These are phyloP conservation scores for Leptinotarsa lineolata DNA, from an alignment of 1,140 invertebrate species.

Conservation along the genomic window DNA sequence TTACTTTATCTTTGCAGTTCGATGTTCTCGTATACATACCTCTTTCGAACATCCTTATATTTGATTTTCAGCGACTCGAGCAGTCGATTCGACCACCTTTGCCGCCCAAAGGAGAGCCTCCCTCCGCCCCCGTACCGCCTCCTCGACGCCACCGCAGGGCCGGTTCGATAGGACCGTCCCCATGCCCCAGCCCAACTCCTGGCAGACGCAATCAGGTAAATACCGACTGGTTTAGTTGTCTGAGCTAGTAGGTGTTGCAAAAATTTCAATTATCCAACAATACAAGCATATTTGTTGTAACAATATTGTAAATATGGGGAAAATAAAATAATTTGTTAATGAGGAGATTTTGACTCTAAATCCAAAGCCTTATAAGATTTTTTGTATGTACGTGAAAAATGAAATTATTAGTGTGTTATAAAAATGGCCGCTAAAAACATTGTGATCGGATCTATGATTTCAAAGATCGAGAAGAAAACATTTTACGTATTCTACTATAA, in stretches of 20 bases:
- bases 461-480: too few relatives aligned
- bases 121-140: slow-evolving; percentile 76
- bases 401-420: not conserved
- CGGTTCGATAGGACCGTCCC: slow-evolving; percentile 55
- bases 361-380: slow-evolving; percentile 36
- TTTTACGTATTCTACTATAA: too few relatives aligned
- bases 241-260: slow-evolving; percentile 26
- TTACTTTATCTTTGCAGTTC: too few relatives aligned
- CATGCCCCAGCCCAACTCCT: slow-evolving; percentile 55
- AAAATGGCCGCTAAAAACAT: too few relatives aligned
- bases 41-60: not conserved
- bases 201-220: slow-evolving; percentile 50
- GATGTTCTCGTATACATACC: too few relatives aligned
- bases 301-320: not conserved
- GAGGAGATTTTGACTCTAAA: slow-evolving; percentile 31
- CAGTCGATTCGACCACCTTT: slow-evolving; percentile 69
- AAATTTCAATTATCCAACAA: not conserved
- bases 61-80: slow-evolving; percentile 37
- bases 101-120: slow-evolving; percentile 73
- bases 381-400: not conserved
- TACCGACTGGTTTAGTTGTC: slow-evolving; percentile 30
- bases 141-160: slow-evolving; percentile 73
- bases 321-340: slow-evolving; percentile 25
- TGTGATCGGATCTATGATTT: too few relatives aligned
- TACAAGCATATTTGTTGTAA: not conserved